These are phyloP conservation scores for Hydrotaea cyrtoneurina DNA, from an alignment of 2,888 invertebrate species.

Conservation along the genomic window DNA sequence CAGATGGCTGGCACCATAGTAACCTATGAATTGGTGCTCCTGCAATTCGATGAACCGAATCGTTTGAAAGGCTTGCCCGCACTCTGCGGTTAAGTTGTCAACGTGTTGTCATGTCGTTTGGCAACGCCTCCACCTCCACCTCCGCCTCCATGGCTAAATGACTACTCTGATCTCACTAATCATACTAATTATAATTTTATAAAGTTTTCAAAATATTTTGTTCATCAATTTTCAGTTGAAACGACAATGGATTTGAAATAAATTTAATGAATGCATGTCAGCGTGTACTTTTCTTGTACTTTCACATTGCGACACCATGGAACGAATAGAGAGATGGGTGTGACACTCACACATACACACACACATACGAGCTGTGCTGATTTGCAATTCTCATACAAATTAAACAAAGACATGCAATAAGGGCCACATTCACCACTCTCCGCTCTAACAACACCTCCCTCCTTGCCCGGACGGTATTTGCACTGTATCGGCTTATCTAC, in stretches of 20 bases:
- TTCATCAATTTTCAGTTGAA: not conserved
- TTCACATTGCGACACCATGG: not conserved
- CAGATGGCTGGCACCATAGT: constrained; percentile 85
- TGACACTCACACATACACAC: not conserved
- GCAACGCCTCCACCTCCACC: too few relatives aligned
- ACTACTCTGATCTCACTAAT: not conserved
- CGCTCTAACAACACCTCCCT: too few relatives aligned
- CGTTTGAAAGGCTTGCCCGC: constrained; percentile 75
- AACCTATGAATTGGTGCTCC: constrained; percentile 85
- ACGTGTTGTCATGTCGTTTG: too few relatives aligned
- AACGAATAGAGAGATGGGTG: not conserved
- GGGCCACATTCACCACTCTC: too few relatives aligned
- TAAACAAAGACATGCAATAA: constrained; percentile 54
- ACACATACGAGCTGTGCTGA: not conserved
- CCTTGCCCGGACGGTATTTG: not conserved
- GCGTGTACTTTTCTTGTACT: not conserved
- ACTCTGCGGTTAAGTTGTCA: constrained; percentile 73
- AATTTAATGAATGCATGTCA: not conserved
- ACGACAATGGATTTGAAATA: not conserved
- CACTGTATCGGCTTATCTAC: too few relatives aligned
- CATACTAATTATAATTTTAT: not conserved
- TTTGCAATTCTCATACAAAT: constrained; percentile 65
- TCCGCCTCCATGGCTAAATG: not conserved
- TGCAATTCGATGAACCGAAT: constrained; percentile 83
- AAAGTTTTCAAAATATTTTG: not conserved